Evolutionary conservation across 2,113 vertebrate species (phyloP).

Genomic region (mouse (Mus musculus)): DNA sequence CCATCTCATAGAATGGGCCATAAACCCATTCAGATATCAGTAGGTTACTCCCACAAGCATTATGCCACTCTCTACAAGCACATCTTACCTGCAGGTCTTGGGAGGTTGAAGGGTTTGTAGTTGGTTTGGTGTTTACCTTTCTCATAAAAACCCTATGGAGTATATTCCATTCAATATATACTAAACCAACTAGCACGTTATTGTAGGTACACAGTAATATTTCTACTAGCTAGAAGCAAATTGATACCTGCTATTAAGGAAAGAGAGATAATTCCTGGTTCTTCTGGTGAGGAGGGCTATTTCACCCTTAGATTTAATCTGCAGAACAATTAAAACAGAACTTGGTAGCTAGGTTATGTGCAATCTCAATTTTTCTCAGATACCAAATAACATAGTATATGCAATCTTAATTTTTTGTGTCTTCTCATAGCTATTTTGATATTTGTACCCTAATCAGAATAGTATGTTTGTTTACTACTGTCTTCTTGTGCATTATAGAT

Average conservation of each 20-base stretch:
- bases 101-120: background rate
- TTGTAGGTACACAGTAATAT: background rate
- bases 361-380: background rate
- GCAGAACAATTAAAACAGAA: background rate
- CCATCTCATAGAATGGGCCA: background rate
- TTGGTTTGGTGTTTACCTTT: background rate
- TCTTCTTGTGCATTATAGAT: background rate
- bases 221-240: background rate
- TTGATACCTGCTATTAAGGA: background rate
- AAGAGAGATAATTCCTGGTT: background rate
- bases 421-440: background rate
- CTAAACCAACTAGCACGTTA: background rate
- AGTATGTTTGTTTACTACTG: constrained; percentile 1
- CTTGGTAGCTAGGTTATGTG: background rate
- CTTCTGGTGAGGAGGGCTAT: background rate
- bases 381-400: background rate
- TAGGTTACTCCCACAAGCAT: background rate
- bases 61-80: background rate
- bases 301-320: background rate
- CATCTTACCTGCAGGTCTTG: background rate
- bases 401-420: background rate
- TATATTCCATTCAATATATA: background rate
- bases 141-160: background rate
- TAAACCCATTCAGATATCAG: background rate
- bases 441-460: background rate